phyloP scores from a whole-genome alignment of 2,888 invertebrate genomes.

The Pheosia tremula region DNA sequence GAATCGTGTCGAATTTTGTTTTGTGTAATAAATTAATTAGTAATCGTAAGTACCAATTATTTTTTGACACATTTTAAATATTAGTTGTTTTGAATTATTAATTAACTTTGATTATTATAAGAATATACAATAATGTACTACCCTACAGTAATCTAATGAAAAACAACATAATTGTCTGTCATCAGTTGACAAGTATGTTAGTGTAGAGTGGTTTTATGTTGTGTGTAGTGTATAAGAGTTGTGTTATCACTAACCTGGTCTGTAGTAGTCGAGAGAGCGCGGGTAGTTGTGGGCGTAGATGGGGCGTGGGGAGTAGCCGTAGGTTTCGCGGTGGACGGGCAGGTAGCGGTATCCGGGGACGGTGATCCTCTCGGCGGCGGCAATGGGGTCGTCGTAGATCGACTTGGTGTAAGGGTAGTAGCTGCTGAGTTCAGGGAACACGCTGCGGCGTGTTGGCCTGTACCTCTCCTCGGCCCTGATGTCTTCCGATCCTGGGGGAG shows the following conservation, averaged over 20 bases:
- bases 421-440: constrained; percentile 89
- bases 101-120: no score
- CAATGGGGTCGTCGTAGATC: constrained; percentile 93
- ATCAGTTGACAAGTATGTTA: constrained; percentile 48
- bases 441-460: constrained; percentile 88
- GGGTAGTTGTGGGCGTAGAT: constrained; percentile 95
- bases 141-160: constrained; percentile 9
- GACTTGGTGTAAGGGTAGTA: constrained; percentile 93
- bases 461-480: constrained; percentile 94
- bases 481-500: constrained; percentile 91
- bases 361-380: constrained; percentile 92
- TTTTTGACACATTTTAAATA: no score
- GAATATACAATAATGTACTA: no score
- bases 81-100: no score
- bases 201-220: constrained; percentile 41
- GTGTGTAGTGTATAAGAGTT: constrained; percentile 13
- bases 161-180: constrained; percentile 23
- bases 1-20: no score
- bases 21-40: no score
- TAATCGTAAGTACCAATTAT: no score
- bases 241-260: constrained; percentile 91
- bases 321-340: constrained; percentile 95
- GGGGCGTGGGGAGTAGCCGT: constrained; percentile 94
- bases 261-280: constrained; percentile 89
- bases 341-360: constrained; percentile 96